phyloP scores from a whole-genome alignment of 2,113 vertebrate genomes.

The Canis aureus region DNA sequence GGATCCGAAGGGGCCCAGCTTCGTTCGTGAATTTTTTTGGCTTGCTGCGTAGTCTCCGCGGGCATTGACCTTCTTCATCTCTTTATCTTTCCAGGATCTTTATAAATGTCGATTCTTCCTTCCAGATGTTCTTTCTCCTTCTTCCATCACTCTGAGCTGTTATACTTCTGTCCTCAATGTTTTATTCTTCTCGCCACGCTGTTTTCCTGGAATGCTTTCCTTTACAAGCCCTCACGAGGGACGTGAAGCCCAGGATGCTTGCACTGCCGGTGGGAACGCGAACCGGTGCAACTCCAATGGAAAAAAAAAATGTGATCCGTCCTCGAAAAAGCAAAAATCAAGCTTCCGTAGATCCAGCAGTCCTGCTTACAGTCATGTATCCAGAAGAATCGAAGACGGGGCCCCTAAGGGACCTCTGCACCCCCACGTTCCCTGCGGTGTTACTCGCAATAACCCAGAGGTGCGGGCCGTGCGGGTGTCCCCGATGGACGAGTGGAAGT shows the following conservation, averaged over 20 bases:
- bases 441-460: neutral
- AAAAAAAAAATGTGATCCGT: neutral
- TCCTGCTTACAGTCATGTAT: rapidly evolving
- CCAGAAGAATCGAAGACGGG: neutral
- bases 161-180: neutral
- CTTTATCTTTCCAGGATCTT: neutral
- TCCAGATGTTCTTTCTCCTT: neutral
- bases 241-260: rapidly evolving
- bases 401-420: neutral
- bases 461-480: neutral
- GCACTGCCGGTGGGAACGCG: rapidly evolving
- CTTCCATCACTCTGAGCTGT: neutral
- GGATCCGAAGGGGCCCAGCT: neutral
- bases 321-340: neutral
- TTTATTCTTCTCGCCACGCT: neutral
- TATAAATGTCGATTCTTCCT: neutral
- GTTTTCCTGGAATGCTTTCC: neutral
- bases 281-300: too few species aligned
- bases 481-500: rapidly evolving
- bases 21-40: neutral
- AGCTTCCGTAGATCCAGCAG: rapidly evolving
- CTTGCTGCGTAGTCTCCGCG: neutral
- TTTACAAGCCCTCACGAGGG: neutral
- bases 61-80: neutral
- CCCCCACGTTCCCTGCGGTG: too few species aligned